These are phyloP conservation scores for Patella depressa DNA, from an alignment of 2,888 invertebrate genomes.

Conservation along the genomic window DNA sequence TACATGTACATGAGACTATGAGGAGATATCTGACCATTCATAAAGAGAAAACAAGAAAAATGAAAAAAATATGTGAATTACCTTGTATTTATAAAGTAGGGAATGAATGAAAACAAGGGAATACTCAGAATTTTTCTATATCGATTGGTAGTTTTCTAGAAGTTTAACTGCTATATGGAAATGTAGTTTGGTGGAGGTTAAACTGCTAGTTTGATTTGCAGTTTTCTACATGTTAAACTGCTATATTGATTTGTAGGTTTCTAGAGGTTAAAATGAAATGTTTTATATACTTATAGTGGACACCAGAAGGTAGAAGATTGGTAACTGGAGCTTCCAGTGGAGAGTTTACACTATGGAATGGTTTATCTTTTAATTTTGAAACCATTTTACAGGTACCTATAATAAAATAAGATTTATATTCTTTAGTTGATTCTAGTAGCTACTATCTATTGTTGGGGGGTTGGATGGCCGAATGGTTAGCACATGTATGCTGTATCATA, in stretches of 20 bases:
- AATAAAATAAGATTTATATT: constrained; percentile 5
- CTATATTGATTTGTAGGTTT: not conserved
- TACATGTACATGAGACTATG: no score
- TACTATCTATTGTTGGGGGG: not conserved
- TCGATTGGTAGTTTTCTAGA: no score
- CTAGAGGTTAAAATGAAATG: not conserved
- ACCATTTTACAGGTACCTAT: constrained; percentile 93
- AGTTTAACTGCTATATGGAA: no score
- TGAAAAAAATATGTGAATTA: no score
- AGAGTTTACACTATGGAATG: constrained; percentile 99
- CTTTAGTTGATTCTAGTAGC: not conserved
- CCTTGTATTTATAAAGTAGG: no score
- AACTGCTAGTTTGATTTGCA: not conserved
- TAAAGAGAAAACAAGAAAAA: no score
- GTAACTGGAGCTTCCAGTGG: constrained; percentile 99
- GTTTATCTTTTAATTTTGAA: constrained; percentile 99
- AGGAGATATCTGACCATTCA: no score
- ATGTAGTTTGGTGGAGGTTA: no score
- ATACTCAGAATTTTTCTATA: no score
- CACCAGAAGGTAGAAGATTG: constrained; percentile 96
- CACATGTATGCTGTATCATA: not conserved
- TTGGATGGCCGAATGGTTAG: not conserved
- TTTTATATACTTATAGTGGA: constrained; percentile 80
- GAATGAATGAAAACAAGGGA: no score
- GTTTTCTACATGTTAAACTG: not conserved